Evolutionary conservation across 2,888 invertebrate genomes (phyloP).

Genomic region (Opisthograptis luteolata): DNA sequence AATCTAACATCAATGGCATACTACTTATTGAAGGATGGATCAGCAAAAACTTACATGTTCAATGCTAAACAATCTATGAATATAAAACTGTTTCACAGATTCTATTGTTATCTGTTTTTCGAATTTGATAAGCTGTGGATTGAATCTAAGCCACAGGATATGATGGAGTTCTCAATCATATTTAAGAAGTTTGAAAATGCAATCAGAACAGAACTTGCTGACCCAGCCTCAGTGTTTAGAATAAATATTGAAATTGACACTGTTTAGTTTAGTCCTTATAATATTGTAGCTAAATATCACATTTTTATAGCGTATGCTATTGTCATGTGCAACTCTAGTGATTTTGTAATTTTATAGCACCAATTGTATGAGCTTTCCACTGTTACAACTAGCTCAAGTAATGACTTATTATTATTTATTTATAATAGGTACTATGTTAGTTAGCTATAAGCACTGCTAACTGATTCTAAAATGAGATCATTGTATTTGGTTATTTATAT

Average conservation of each 20-base stretch:
- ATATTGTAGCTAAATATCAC: slow-evolving; percentile 4
- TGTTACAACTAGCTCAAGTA: not conserved
- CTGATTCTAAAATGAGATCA: too few relatives aligned
- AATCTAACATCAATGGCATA: slow-evolving; percentile 97
- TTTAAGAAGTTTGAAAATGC: slow-evolving; percentile 93
- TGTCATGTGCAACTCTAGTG: slow-evolving; percentile 5
- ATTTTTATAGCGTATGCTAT: slow-evolving; percentile 4
- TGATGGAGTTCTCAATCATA: slow-evolving; percentile 97
- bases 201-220: slow-evolving; percentile 87
- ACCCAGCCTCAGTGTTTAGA: slow-evolving; percentile 89
- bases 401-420: not conserved
- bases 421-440: not conserved
- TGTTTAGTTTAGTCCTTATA: slow-evolving; percentile 40
- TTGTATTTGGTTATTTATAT: too few relatives aligned
- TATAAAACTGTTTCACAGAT: slow-evolving; percentile 93
- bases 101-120: slow-evolving; percentile 96
- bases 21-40: slow-evolving; percentile 90
- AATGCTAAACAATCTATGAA: slow-evolving; percentile 89
- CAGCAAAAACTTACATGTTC: slow-evolving; percentile 95
- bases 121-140: slow-evolving; percentile 98
- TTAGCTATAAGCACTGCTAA: not conserved
- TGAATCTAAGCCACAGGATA: slow-evolving; percentile 94
- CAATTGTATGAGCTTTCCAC: slow-evolving; percentile 7
- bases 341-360: not conserved
- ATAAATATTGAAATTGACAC: slow-evolving; percentile 92